Evolutionary conservation across 2,888 invertebrate genomes (phyloP).

Genomic region (Drosophila picticornis): DNA sequence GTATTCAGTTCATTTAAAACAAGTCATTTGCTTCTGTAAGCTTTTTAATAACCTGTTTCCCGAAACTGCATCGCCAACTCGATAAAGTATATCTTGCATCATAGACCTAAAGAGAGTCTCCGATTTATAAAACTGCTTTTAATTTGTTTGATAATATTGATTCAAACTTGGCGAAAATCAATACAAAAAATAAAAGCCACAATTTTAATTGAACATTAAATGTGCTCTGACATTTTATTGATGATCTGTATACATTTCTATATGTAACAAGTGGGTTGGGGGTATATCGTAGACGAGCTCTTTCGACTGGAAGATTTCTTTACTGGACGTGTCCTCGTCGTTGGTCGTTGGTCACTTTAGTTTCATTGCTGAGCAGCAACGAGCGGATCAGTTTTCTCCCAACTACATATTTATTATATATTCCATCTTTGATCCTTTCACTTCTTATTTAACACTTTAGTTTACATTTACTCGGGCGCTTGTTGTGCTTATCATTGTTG

Average conservation of each 20-base stretch:
- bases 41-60: not conserved
- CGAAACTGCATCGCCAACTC: not conserved
- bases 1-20: not conserved
- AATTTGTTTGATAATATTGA: too few relatives aligned
- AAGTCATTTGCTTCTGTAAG: not conserved
- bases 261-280: too few relatives aligned
- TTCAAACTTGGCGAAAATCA: not conserved
- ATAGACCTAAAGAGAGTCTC: not conserved
- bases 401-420: not conserved
- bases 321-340: not conserved
- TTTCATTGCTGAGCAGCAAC: not conserved
- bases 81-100: not conserved
- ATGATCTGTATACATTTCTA: not conserved
- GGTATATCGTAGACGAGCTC: not conserved
- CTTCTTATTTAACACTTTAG: not conserved
- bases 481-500: not conserved
- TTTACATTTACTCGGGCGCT: not conserved
- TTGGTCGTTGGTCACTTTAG: rapidly evolving
- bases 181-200: not conserved
- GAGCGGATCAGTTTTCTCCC: not conserved
- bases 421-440: not conserved
- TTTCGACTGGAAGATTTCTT: not conserved
- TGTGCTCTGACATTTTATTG: not conserved
- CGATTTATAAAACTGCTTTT: not conserved
- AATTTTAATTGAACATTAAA: not conserved